Conservation (phyloP, 2,888 invertebrate species). For the Plemyria rubiginata region DNA sequence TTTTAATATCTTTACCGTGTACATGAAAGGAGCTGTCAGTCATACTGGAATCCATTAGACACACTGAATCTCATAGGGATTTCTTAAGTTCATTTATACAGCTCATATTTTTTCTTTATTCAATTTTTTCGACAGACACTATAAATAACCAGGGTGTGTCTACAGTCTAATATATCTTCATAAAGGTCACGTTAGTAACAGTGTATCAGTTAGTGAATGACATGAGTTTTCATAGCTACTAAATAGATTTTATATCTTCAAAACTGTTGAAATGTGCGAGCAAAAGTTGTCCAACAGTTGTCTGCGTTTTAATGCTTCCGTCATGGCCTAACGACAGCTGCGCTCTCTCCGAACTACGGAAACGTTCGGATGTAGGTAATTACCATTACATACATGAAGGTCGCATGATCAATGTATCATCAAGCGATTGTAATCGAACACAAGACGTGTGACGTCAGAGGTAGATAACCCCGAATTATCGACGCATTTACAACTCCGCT, state of each 20-base stretch:
- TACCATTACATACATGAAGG: slow-evolving; percentile 11
- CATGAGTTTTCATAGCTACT: too few species aligned
- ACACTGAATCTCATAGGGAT: background rate
- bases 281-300: too few species aligned
- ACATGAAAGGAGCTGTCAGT: background rate
- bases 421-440: slow-evolving; percentile 19
- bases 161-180: too few species aligned
- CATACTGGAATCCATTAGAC: background rate
- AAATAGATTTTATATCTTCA: too few species aligned
- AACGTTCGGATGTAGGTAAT: background rate
- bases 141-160: too few species aligned
- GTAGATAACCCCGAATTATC: slow-evolving; percentile 51
- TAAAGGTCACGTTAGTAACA: too few species aligned
- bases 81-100: background rate
- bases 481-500: slow-evolving; percentile 38
- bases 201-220: too few species aligned
- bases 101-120: too few species aligned
- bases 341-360: background rate
- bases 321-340: too few species aligned
- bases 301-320: too few species aligned
- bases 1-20: background rate
- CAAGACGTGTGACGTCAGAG: slow-evolving; percentile 43
- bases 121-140: too few species aligned
- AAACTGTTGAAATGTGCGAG: too few species aligned
- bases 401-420: slow-evolving; percentile 16